Base-by-base conservation (phyloP, 2,888 invertebrate genomes). In the Nasonovia ribisnigri region DNA sequence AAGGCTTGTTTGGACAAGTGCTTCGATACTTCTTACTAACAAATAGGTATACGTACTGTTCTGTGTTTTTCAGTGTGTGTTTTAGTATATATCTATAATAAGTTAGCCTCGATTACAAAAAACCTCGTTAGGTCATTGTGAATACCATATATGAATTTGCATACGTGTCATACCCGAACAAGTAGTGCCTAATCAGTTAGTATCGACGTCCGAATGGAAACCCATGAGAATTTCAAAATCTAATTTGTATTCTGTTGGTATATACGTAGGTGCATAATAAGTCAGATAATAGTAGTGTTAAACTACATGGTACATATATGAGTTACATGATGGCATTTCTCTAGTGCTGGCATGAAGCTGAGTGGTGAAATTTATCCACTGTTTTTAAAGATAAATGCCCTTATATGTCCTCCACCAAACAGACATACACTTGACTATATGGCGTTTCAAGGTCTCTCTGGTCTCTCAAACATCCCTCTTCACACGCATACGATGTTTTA, bases 1-100 rank as follows among this genome's bases (percentile, higher is more conserved):
- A 86, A 93, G 90, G 93, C 90, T 90, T 93, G 90, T 93, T 93
- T 93, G 51, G 93, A 93, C 93, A 90, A 90, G 90, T 93, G 87
- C 26, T n/a, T 86, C 51, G 42, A 84, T 86, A 48, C 48, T 93
- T 51, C 93, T 93, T 93, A 90, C 36, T 60, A 93, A 88, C 77
- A 93, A 88, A 88, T 84, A n/a, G n/a, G n/a, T n/a, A 89, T 57
- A 89, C 48, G 11, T n/a, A 89, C 46, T n/a, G 60, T 46, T 43
- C 26, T 57, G 13, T 54, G 42, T 91, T 29, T 54, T 77, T 77
- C 67, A 36, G 36, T 77, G 16, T 51, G 77, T 88, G 67, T 60
- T 93, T 90, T 87, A 46, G 86, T 60, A n/a, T 84, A n/a, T 77
- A 36, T 36, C 54, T 54, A 60, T 48, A 46, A 86, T 60, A 77